Evolutionary conservation across 2,888 invertebrate genomes (phyloP), one percentile per base, ranked within the genome.

Genomic region (Coronaproctus castanopsis): DNA sequence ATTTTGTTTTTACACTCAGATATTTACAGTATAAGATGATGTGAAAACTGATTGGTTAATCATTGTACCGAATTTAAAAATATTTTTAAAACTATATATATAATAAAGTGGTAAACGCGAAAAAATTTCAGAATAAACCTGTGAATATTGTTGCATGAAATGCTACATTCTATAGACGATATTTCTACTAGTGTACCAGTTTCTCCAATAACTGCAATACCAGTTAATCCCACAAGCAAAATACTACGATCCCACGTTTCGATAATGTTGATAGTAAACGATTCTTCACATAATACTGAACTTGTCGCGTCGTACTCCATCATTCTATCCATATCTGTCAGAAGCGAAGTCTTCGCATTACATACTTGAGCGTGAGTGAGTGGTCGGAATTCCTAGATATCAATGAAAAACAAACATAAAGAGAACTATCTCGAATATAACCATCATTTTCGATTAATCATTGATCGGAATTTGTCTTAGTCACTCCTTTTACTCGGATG

Each of bases 221-320:
- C 80, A 54, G 80, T 78, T 14, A 80, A 49, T 56, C 82, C 83
- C 63, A 82, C 78, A 20, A 52, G 21, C 57, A 78, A 70, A 65
- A 75, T 72, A 14, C 72, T 71, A 64, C 78, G 77, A 21, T 80
- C 81, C 82, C 82, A 83, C 66, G 80, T 82, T 1, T 79, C 77
- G 69, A 80, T 70, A 1, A 82, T 69, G 21, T 77, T 74, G 18
- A 83, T 67, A 65, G 78, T 63, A 5, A 67, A 54, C 8, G 61
- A 62, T 22, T 64, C 60, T 22, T 64, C 58, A 54, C 67, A 67
- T 24, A 67, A 58, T 19, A 67, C 62, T 2, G 67, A 65, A 22
- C 67, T 65, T 0, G 64, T 54, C 66, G 62, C 56, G 66, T 61
- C 54, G 48, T 54, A 18, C 3, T 51, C 14, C 19, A 52, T 14